A percentile compares a stretch with the other conserved stretches of the same genome.
Conservation (phyloP, 2,797 vertebrate species). For the Spea hammondii region DNA sequence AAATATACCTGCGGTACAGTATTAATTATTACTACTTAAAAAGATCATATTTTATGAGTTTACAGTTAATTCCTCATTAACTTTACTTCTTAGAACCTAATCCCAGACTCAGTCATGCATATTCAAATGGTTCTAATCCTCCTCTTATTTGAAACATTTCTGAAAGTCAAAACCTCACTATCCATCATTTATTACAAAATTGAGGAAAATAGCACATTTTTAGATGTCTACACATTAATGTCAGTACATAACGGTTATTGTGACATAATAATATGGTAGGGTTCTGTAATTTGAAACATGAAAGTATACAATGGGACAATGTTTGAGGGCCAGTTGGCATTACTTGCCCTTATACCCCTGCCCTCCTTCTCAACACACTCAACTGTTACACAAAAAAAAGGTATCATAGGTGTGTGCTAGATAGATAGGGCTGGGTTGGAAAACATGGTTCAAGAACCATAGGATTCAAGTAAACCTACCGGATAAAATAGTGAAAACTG, state of each 20-base stretch:
- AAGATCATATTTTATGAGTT: conserved; percentile 42
- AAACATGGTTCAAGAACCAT: too few relatives aligned
- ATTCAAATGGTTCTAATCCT: conserved; percentile 33
- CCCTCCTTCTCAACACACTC: too few relatives aligned
- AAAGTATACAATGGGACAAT: too few relatives aligned
- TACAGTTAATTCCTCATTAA: conserved; percentile 38
- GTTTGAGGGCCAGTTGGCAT: too few relatives aligned
- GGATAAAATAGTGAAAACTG: too few relatives aligned
- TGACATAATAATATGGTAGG: too few relatives aligned
- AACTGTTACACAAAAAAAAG: too few relatives aligned
- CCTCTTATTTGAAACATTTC: conserved; percentile 30
- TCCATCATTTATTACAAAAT: conserved; percentile 36
- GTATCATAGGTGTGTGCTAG: too few relatives aligned
- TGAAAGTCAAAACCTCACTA: conserved; percentile 28
- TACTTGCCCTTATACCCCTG: too few relatives aligned
- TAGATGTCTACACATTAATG: neutral
- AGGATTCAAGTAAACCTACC: too few relatives aligned
- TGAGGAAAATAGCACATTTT: neutral
- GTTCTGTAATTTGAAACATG: too few relatives aligned
- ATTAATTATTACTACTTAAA: conserved; percentile 35
- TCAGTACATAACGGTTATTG: neutral
- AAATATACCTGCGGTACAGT: conserved; percentile 14
- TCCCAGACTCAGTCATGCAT: conserved; percentile 42
- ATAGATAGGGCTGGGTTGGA: too few relatives aligned
- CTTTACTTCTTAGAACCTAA: conserved; percentile 24